Evolutionary conservation across 2,888 invertebrate genomes (phyloP), one percentile per base, ranked within the genome.

Genomic region (Nebria brevicollis): DNA sequence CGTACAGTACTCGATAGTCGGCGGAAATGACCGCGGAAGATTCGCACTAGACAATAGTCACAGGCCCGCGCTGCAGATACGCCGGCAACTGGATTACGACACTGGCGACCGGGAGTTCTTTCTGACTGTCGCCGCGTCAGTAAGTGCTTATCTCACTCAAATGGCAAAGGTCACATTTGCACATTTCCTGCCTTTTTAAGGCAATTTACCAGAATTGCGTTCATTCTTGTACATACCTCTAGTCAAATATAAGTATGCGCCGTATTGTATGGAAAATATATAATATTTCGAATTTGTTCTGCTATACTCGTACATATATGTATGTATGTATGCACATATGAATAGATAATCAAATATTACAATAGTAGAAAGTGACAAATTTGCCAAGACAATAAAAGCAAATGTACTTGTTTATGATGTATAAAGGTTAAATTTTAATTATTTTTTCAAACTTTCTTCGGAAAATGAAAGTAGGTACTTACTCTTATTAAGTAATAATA

Each of bases 11-110:
- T 93, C 94, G 85, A 94, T 96, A 86, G 90, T 92, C 11, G 91
- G 92, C 26, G 95, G 95, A 3, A 94, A 95, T 86, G 91, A 92
- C 73, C 90, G 91, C n/a, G 94, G 94, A 1, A 94, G 94, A 86
- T 97, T 97, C 87, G 92, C 93, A 0, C 88, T 96, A 75, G 96
- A 96, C 87, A 94, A 94, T 88, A 95, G 94, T 2, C 95, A 96
- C 87, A 93, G 94, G 81, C 94, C 96, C 0, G 91, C 92, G 20
- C 89, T 97, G n/a, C 91, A 96, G 74, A 90, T 97, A 43, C 93
- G 92, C 83, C 93, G 93, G 83, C 91, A 94, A 0, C 88, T 97
- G 84, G 96, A 97, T 88, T 97, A 93, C 86, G 97, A 97, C 87
- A 90, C 91, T 26, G 97, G 96, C 0, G 95, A 96, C 85, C 91